These are phyloP conservation scores for Parascotia fuliginaria DNA, from an alignment of 2,888 invertebrate genomes.

Conservation along the genomic window DNA sequence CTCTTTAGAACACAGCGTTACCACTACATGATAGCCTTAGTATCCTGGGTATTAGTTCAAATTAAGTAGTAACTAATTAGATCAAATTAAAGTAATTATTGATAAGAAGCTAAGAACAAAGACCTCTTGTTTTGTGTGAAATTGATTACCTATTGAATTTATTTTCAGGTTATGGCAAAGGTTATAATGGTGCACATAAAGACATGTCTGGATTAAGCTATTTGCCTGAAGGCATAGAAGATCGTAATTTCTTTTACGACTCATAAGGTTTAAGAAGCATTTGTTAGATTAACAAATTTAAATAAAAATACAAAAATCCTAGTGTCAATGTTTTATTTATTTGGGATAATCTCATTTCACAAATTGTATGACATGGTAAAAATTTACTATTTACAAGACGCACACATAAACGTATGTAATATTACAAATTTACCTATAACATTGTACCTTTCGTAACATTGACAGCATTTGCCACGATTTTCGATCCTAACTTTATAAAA, in stretches of 20 bases:
- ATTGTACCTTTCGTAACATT: slow-evolving; percentile 80
- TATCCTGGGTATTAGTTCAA: no score
- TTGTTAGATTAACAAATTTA: background rate
- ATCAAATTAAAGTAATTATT: no score
- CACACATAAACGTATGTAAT: slow-evolving; percentile 65
- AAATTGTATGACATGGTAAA: slow-evolving; percentile 80
- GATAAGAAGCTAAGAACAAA: no score
- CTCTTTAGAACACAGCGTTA: no score
- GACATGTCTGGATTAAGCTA: slow-evolving; percentile 86
- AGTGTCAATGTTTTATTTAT: slow-evolving; percentile 80
- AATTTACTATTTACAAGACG: slow-evolving; percentile 81
- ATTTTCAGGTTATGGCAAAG: slow-evolving; percentile 86
- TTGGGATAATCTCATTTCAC: slow-evolving; percentile 84
- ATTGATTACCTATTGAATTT: no score
- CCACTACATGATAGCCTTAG: no score
- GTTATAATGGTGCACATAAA: slow-evolving; percentile 85
- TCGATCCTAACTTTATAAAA: slow-evolving; percentile 76
- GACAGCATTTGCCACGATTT: slow-evolving; percentile 67
- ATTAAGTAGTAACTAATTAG: no score
- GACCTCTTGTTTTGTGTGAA: no score
- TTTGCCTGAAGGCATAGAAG: slow-evolving; percentile 89
- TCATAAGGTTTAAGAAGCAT: slow-evolving; percentile 21
- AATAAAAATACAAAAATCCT: slow-evolving; percentile 47
- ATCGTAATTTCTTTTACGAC: slow-evolving; percentile 85
- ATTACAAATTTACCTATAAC: slow-evolving; percentile 74